Evolutionary conservation across 2,888 invertebrate genomes (phyloP).

Genomic region (Diplolepis rosae): DNA sequence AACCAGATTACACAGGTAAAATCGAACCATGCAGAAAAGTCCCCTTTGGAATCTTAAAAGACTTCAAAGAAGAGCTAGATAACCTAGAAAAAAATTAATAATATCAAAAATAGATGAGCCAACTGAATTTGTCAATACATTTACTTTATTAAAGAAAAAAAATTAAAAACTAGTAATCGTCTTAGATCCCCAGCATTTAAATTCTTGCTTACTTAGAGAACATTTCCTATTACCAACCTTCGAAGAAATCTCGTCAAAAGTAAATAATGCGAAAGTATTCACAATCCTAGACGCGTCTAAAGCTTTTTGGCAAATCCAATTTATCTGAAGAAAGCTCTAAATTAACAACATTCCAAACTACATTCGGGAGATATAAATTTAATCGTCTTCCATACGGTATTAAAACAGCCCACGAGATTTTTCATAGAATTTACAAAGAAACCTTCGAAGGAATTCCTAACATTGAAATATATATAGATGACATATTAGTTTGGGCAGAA

Average conservation of each 20-base stretch:
- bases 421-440: slow-evolving; percentile 45
- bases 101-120: slow-evolving; percentile 38
- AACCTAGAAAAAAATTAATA: slow-evolving; percentile 38
- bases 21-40: slow-evolving; percentile 40
- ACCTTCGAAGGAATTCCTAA: slow-evolving; percentile 42
- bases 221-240: slow-evolving; percentile 55
- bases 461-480: slow-evolving; percentile 47
- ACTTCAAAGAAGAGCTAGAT: slow-evolving; percentile 28
- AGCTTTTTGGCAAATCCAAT: slow-evolving; percentile 54
- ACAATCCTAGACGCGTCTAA: slow-evolving; percentile 51
- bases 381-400: slow-evolving; percentile 45
- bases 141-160: slow-evolving; percentile 44
- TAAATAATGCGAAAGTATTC: slow-evolving; percentile 50
- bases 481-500: slow-evolving; percentile 46
- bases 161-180: slow-evolving; percentile 54
- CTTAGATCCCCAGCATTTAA: slow-evolving; percentile 59
- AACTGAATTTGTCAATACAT: slow-evolving; percentile 44
- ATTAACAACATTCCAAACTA: slow-evolving; percentile 57
- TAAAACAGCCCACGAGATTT: slow-evolving; percentile 46
- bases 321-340: slow-evolving; percentile 53
- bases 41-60: slow-evolving; percentile 4
- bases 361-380: slow-evolving; percentile 49
- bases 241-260: slow-evolving; percentile 56
- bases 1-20: slow-evolving; percentile 36
- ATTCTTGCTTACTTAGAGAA: slow-evolving; percentile 51